Base-by-base conservation (phyloP, 2,797 vertebrate species). In the Hippopotamyrus pictus region DNA sequence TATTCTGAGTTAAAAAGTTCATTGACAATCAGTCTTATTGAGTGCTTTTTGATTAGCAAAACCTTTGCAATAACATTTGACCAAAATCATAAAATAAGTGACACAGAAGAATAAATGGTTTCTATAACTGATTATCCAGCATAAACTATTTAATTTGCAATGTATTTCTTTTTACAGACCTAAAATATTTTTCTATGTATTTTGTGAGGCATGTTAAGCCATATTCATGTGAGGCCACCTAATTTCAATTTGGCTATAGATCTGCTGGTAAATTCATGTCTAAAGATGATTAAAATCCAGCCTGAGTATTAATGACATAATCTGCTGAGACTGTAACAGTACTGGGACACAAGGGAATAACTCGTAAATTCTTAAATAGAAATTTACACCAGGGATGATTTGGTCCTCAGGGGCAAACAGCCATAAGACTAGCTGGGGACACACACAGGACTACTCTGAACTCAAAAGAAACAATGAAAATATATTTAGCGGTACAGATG, bases 261-360 rank as follows among this genome's bases (percentile, higher is more conserved):
- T 17, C 69, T 37, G 33, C 33, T 73, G 33, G 5, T 17, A 73
- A 41, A 73, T 73, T 37, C 69, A 73, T 14, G 5, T 73, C 65
- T 73, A 73, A 73, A 73, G 65, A 73, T 73, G 12, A 37, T 73
- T 73, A 73, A 37, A 73, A 73, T 14, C 65, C 29, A 65, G 59
- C 7, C n/a, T 25, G 59, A 62, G 59, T 62, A 62, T 62, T 59
- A 59, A 33, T 19, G 69, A 82, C 14, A 73, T 73, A 33, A 87
- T 29, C 12, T 73, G 37, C 41, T 48, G 44, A 46, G 9, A 53
- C 19, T 88, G 69, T 19, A 73, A 19, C 33, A 37, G 73, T 51
- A 50, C 89, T 88, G 86, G 53, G 51, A 62, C 86, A 90, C 44
- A 88, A 88, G 54, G 86, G 79, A 83, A 87, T 88, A 90, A 84